Percentiles rank a stretch among this genome's conserved stretches.
Evolutionary conservation across 2,888 invertebrate genomes (phyloP).

Genomic region (Fragum whitleyi): DNA sequence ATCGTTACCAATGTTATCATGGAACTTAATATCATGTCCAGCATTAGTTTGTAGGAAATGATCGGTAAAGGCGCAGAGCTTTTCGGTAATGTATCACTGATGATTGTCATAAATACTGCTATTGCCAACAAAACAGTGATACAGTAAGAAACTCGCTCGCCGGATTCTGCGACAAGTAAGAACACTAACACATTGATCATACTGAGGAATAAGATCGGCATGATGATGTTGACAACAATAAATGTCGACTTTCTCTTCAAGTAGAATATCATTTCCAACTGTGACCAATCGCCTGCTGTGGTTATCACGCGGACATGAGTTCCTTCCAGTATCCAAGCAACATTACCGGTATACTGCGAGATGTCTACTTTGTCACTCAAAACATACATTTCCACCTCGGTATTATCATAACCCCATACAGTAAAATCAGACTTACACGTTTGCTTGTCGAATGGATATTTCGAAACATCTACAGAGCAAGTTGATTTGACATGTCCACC

Average conservation of each 20-base stretch:
- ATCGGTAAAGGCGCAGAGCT: constrained; percentile 63
- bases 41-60: constrained; percentile 46
- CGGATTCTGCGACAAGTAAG: constrained; percentile 62
- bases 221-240: constrained; percentile 62
- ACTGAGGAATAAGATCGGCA: constrained; percentile 66
- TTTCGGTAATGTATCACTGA: constrained; percentile 62
- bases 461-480: constrained; percentile 52
- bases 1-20: constrained; percentile 57
- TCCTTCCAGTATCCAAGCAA: constrained; percentile 2
- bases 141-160: constrained; percentile 64
- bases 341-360: not conserved
- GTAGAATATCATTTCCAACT: constrained; percentile 5
- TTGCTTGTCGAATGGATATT: constrained; percentile 64
- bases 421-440: constrained; percentile 46
- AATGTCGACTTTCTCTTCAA: constrained; percentile 57
- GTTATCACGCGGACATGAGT: not conserved
- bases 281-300: not conserved
- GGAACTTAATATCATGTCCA: constrained; percentile 63
- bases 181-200: constrained; percentile 66
- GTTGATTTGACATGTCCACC: constrained; percentile 49
- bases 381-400: constrained; percentile 38
- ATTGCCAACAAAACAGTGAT: constrained; percentile 68
- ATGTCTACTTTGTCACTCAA: constrained; percentile 1
- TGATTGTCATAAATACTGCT: constrained; percentile 67
- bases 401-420: constrained; percentile 38